phyloP scores from a whole-genome alignment of 2,888 invertebrate species.

The Trissolcus brochymenae region DNA sequence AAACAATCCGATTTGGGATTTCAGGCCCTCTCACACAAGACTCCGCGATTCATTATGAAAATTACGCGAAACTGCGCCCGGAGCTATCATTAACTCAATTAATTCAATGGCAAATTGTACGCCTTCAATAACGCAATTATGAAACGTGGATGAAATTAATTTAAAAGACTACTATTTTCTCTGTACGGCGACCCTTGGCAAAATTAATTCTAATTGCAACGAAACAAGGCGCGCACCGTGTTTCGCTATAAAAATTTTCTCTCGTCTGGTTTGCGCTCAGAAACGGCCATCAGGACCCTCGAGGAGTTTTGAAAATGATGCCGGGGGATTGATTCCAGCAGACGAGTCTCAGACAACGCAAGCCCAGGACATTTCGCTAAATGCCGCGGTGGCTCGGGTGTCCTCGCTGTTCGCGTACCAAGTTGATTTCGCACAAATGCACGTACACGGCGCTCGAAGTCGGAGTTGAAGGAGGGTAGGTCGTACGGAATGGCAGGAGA shows the following conservation, averaged over 20 bases:
- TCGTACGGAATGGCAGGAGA: slow-evolving; percentile 57
- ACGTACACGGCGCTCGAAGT: slow-evolving; percentile 49
- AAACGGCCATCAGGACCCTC: not conserved
- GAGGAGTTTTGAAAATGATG: not conserved
- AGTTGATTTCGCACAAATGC: slow-evolving; percentile 34
- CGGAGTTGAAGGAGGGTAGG: slow-evolving; percentile 59
- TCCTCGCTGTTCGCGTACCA: slow-evolving; percentile 54
- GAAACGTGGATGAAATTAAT: slow-evolving; percentile 47
- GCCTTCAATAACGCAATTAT: slow-evolving; percentile 40
- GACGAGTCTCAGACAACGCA: slow-evolving; percentile 74
- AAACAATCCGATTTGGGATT: slow-evolving; percentile 26
- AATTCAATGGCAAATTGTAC: slow-evolving; percentile 52
- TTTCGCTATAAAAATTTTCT: slow-evolving; percentile 7
- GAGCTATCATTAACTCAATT: slow-evolving; percentile 50
- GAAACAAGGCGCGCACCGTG: slow-evolving; percentile 19
- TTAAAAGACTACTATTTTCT: slow-evolving; percentile 52
- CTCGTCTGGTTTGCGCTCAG: slow-evolving; percentile 14
- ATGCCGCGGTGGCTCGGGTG: slow-evolving; percentile 10
- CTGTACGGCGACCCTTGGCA: slow-evolving; percentile 26
- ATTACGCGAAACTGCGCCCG: slow-evolving; percentile 35
- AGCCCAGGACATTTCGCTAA: slow-evolving; percentile 58
- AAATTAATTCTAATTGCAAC: slow-evolving; percentile 53
- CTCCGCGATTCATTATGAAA: slow-evolving; percentile 39
- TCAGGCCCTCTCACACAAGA: slow-evolving; percentile 9
- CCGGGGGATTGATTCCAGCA: slow-evolving; percentile 70